Evolutionary conservation across 2,888 invertebrate genomes (phyloP).

Genomic region (Leistus spinibarbis): DNA sequence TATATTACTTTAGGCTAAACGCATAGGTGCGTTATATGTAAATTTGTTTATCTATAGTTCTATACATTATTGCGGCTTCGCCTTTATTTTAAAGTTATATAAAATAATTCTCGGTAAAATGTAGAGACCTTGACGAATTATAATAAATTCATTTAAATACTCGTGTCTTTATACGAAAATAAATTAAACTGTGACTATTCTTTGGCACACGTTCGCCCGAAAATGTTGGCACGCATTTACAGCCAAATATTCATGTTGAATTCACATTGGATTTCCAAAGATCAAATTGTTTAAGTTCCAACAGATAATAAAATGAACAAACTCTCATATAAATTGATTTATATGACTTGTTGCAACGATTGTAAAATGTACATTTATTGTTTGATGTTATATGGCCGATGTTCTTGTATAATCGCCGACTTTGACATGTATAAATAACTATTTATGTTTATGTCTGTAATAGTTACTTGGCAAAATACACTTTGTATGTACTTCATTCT

Average conservation of each 20-base stretch:
- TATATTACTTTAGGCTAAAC: too few relatives aligned
- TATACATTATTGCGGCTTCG: too few relatives aligned
- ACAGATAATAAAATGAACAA: background rate
- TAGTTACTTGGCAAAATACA: background rate
- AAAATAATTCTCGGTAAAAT: background rate
- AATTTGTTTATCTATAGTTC: too few relatives aligned
- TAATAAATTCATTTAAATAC: background rate
- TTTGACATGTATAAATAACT: background rate
- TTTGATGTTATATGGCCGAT: background rate
- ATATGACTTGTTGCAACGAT: background rate
- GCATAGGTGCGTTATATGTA: too few relatives aligned
- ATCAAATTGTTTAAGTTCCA: slow-evolving; percentile 31
- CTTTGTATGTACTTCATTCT: background rate
- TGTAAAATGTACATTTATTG: background rate
- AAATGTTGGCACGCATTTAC: slow-evolving; percentile 28
- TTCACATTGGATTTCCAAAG: slow-evolving; percentile 26
- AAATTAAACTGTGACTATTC: background rate
- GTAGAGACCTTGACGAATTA: background rate
- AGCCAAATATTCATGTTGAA: slow-evolving; percentile 35
- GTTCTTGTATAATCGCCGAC: background rate
- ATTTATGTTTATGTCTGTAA: background rate
- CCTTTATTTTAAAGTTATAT: slow-evolving; percentile 59
- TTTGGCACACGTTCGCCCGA: slow-evolving; percentile 2
- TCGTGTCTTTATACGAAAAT: background rate
- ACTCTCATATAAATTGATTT: background rate